These are phyloP conservation scores for Cephalopterus ornatus DNA, from an alignment of 2,113 vertebrate genomes.

Conservation along the genomic window DNA sequence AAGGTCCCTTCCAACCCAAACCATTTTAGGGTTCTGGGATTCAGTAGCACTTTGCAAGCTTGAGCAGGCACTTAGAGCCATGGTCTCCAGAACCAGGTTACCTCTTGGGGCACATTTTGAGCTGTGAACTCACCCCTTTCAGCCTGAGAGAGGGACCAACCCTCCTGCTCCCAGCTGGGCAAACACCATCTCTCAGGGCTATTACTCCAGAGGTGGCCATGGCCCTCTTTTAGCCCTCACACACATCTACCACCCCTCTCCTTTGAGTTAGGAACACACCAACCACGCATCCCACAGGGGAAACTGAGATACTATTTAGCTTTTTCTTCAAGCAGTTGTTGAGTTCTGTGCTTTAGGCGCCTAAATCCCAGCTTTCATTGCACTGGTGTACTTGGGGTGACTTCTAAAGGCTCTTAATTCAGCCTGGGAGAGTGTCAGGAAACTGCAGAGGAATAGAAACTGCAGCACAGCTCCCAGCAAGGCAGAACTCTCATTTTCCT, in stretches of 20 bases:
- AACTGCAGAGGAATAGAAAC: background rate
- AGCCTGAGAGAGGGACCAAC: background rate
- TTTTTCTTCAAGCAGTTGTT: background rate
- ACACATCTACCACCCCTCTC: background rate
- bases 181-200: background rate
- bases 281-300: background rate
- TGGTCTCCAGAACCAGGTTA: background rate
- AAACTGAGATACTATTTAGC: background rate
- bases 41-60: background rate
- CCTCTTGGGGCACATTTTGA: background rate
- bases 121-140: background rate
- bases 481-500: background rate
- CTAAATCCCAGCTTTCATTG: background rate
- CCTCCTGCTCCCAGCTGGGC: background rate
- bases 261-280: background rate
- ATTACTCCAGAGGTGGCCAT: background rate
- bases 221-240: background rate
- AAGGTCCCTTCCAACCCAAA: background rate
- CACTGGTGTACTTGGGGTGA: background rate
- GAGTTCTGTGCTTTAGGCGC: background rate
- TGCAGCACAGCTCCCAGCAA: background rate
- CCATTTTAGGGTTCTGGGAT: background rate
- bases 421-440: background rate
- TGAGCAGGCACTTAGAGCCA: background rate
- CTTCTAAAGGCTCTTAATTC: background rate